Evolutionary conservation across 2,797 vertebrate genomes (phyloP).

Genomic region (Dryobates pubescens): DNA sequence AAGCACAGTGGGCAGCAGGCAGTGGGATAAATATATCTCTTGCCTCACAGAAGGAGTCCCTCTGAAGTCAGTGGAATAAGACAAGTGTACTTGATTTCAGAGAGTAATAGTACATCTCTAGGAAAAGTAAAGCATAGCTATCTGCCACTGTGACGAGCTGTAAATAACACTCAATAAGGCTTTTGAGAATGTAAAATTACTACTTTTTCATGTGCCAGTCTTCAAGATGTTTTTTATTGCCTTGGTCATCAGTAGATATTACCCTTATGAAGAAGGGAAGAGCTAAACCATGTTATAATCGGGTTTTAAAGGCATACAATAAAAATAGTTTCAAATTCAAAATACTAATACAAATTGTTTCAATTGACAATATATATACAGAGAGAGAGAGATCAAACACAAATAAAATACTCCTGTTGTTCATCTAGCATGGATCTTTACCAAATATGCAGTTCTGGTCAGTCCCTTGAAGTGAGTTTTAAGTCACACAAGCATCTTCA

Average conservation of each 20-base stretch:
- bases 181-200: conserved; percentile 1
- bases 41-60: background rate
- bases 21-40: conserved; percentile 40
- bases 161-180: background rate
- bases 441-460: background rate
- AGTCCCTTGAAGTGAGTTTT: background rate
- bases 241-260: background rate
- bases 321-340: too few species aligned
- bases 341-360: background rate
- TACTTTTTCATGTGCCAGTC: background rate
- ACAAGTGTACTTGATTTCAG: conserved; percentile 36
- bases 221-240: background rate
- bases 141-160: background rate
- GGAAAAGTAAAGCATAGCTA: conserved; percentile 7
- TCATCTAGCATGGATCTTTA: background rate
- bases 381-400: background rate
- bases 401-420: background rate
- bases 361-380: background rate
- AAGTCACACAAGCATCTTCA: background rate
- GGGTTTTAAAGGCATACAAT: background rate
- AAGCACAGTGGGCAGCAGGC: conserved; percentile 28
- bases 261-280: background rate
- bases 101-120: background rate
- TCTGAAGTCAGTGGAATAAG: conserved; percentile 38
- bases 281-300: background rate